Evolutionary conservation across 2,888 invertebrate genomes (phyloP).

Genomic region (Caenorhabditis becei): DNA sequence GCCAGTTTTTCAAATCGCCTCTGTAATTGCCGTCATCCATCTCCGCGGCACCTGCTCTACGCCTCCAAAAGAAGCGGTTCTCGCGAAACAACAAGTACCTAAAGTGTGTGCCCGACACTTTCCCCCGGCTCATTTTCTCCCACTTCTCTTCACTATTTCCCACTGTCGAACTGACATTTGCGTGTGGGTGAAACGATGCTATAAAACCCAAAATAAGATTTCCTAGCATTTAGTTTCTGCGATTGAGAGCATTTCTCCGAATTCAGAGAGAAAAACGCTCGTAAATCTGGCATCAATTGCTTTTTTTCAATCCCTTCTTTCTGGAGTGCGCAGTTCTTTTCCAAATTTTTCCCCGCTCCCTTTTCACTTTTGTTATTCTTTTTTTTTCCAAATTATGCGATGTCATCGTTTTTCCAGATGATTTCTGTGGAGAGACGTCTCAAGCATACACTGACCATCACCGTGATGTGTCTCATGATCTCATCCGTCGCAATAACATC

Average conservation of each 20-base stretch:
- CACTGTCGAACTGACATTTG: neutral
- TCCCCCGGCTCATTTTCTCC: neutral
- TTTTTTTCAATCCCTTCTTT: slow-evolving; percentile 45
- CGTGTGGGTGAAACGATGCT: slow-evolving; percentile 13
- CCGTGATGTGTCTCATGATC: slow-evolving; percentile 9
- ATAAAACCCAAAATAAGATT: slow-evolving; percentile 45
- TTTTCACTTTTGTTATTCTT: neutral
- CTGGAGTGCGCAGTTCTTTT: slow-evolving; percentile 24
- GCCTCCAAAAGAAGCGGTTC: too few species aligned
- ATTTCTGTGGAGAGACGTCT: neutral
- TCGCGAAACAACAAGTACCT: too few species aligned
- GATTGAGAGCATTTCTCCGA: slow-evolving; percentile 46
- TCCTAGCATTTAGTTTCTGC: slow-evolving; percentile 36
- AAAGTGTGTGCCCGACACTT: too few species aligned
- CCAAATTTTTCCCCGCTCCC: slow-evolving; percentile 28
- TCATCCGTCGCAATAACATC: neutral
- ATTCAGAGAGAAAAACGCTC: slow-evolving; percentile 51
- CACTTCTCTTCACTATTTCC: slow-evolving; percentile 1
- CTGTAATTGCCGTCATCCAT: too few species aligned
- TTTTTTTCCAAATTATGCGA: neutral
- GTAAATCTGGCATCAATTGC: slow-evolving; percentile 60
- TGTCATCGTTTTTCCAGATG: neutral
- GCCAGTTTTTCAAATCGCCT: too few species aligned
- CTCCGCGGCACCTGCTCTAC: too few species aligned
- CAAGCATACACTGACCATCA: neutral